Base-by-base conservation (phyloP, 2,888 invertebrate species). In the Gasteruption jaculator region DNA sequence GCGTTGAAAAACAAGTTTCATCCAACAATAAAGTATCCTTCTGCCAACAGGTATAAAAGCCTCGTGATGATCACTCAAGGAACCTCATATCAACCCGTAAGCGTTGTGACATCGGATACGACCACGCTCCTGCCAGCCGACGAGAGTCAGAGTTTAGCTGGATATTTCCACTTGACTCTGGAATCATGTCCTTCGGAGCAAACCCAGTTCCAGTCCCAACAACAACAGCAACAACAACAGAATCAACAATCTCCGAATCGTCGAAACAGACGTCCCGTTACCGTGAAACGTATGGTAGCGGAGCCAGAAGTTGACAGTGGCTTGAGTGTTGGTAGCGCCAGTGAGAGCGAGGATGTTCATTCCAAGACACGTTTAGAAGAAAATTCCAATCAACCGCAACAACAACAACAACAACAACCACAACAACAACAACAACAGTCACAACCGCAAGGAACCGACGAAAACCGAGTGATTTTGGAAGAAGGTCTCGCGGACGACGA, bases 401-500 rank as follows among this genome's bases (percentile, higher is more conserved):
- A n/a, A n/a, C n/a, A n/a, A n/a, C n/a, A n/a, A n/a, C n/a, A n/a
- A n/a, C n/a, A n/a, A n/a, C n/a, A n/a, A n/a, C n/a, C n/a, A n/a
- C n/a, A n/a, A n/a, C n/a, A n/a, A n/a, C n/a, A n/a, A n/a, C n/a
- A n/a, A n/a, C n/a, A n/a, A n/a, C n/a, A n/a, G n/a, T n/a, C n/a
- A n/a, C 45, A 31, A 26, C 6, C 43, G 36, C 58, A 59, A 38
- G 56, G 57, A 11, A 57, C 73, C 62, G 71, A 74, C 47, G 81
- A 79, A 65, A 82, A 82, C 68, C 81, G 82, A 39, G 80, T 84
- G 48, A 83, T 83, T 58, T 78, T 89, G 50, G 90, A 90, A 71
- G 90, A 91, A 73, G 90, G 89, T 50, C 74, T 90, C 43, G 90
- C 91, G 36, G 91, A 91, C 64, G 90, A 91, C 71, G 91, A 91